Percentiles rank a stretch among this genome's conserved stretches.
These are phyloP conservation scores for Ochropleura leucogaster DNA, from an alignment of 2,888 invertebrate species.

Conservation along the genomic window DNA sequence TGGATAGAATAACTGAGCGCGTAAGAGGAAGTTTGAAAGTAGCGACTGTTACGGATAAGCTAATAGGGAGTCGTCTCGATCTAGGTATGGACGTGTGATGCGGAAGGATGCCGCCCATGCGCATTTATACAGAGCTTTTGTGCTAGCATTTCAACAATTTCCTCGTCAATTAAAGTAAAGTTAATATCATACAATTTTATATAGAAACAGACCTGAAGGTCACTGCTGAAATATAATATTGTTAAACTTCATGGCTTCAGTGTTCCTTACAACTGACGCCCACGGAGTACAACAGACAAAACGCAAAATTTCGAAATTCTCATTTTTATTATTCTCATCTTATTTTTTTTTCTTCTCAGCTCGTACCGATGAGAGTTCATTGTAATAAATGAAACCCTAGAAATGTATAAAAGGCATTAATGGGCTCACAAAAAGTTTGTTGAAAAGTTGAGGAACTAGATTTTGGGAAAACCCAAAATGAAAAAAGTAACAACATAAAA, in stretches of 20 bases:
- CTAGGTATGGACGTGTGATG: too few species aligned
- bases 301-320: not conserved
- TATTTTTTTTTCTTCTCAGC: not conserved
- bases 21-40: too few species aligned
- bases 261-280: conserved; percentile 13
- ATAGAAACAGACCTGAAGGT: conserved; percentile 3
- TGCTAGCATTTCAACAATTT: not conserved
- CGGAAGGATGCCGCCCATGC: too few species aligned
- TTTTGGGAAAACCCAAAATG: not conserved
- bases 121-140: too few species aligned
- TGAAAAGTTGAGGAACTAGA: not conserved
- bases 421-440: not conserved
- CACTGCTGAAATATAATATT: conserved; percentile 29
- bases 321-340: not conserved
- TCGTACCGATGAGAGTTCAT: too few species aligned
- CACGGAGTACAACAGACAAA: conserved; percentile 9
- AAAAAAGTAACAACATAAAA: not conserved
- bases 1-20: too few species aligned
- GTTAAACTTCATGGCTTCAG: conserved; percentile 23
- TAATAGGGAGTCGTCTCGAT: too few species aligned
- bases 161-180: not conserved
- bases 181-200: not conserved
- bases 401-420: not conserved
- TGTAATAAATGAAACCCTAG: not conserved
- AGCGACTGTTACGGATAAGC: too few species aligned